A percentile compares a stretch with the other conserved stretches of the same genome.
These are phyloP conservation scores for Nesometra sesokonis DNA, from an alignment of 35 echinoderm and acorn worm species.

Conservation along the genomic window DNA sequence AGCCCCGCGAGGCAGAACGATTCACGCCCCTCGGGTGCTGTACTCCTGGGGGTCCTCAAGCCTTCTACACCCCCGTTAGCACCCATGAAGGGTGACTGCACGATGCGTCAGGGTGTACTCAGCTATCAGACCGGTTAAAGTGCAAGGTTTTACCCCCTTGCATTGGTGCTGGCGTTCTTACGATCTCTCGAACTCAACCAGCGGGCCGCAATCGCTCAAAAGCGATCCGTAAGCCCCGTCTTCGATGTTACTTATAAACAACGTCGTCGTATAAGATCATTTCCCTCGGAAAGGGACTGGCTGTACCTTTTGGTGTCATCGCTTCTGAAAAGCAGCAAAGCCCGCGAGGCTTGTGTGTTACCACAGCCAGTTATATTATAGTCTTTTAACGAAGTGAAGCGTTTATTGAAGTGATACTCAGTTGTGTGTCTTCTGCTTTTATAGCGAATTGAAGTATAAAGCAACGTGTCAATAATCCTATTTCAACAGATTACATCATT, in stretches of 20 bases:
- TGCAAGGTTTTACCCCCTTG: no score
- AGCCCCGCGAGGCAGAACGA: neutral
- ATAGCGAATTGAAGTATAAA: no score
- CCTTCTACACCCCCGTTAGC: neutral
- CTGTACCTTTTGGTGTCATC: neutral
- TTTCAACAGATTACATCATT: no score
- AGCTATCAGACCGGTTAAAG: neutral
- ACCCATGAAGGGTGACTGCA: neutral
- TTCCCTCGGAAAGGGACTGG: neutral
- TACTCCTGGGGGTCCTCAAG: neutral
- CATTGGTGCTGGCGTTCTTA: no score
- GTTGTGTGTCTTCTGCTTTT: no score
- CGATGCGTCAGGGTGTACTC: neutral
- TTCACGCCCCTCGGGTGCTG: neutral
- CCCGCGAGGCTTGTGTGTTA: neutral
- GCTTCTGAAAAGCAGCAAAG: neutral
- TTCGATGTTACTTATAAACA: no score
- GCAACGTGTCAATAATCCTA: no score
- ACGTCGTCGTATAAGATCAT: neutral
- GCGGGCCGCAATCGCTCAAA: neutral
- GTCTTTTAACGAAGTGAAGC: neutral
- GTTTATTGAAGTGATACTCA: neutral
- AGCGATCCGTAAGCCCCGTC: neutral
- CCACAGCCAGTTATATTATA: neutral
- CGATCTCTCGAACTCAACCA: neutral